These are phyloP conservation scores for Salmo trutta DNA, from an alignment of 2,797 vertebrate genomes.

Conservation along the genomic window DNA sequence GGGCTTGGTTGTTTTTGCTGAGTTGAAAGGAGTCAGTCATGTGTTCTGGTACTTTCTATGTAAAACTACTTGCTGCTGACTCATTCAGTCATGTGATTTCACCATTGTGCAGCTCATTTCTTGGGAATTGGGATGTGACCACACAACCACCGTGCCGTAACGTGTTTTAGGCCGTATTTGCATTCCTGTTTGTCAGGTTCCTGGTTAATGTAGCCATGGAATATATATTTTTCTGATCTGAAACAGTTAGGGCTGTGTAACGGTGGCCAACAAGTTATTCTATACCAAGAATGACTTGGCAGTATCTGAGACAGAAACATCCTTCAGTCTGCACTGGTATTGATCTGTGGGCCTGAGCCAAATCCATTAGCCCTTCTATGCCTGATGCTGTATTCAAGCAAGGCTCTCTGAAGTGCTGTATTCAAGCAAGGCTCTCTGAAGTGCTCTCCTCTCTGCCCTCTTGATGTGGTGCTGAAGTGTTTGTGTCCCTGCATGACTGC, in stretches of 20 bases:
- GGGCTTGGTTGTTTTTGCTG: no score
- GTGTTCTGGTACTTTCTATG: not conserved
- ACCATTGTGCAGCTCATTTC: no score
- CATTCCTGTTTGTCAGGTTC: no score
- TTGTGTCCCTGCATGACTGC: constrained; percentile 17
- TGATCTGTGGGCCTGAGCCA: not conserved
- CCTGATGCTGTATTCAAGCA: no score
- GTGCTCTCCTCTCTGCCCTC: not conserved
- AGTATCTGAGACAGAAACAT: not conserved
- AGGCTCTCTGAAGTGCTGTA: not conserved
- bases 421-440: no score
- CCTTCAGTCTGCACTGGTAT: not conserved
- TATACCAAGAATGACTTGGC: not conserved
- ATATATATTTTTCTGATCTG: no score
- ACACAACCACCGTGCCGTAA: not conserved
- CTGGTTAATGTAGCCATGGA: no score
- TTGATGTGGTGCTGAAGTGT: not conserved
- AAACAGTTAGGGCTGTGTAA: no score
- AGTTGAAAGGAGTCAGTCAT: no score
- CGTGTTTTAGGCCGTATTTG: no score
- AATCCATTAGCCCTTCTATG: not conserved
- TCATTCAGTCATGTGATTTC: not conserved
- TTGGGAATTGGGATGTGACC: not conserved
- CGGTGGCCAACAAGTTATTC: no score
- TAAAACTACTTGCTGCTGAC: not conserved